A percentile compares a stretch with the other conserved stretches of the same genome.
Evolutionary conservation across 2,113 vertebrate species (phyloP).

Genomic region (Scytalopus superciliaris): DNA sequence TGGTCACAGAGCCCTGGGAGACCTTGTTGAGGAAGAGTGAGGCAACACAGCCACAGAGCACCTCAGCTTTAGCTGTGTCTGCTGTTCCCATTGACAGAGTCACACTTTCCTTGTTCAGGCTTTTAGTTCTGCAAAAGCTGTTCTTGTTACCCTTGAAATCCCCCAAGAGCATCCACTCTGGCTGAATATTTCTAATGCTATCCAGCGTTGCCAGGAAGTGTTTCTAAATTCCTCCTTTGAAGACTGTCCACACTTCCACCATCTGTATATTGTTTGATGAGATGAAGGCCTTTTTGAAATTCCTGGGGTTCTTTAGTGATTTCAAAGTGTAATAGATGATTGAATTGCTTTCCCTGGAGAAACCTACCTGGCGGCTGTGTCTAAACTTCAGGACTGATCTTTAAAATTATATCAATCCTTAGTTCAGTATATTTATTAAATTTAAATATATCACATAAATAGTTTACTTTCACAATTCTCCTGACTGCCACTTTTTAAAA

Average conservation of each 20-base stretch:
- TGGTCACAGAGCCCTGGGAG: background rate
- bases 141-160: background rate
- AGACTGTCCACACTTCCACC: background rate
- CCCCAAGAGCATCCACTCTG: background rate
- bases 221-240: background rate
- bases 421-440: background rate
- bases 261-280: background rate
- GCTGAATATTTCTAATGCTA: background rate
- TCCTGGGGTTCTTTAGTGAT: background rate
- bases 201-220: background rate
- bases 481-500: background rate
- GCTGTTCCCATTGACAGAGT: background rate
- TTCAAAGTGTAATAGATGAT: background rate
- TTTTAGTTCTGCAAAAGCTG: background rate
- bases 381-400: background rate
- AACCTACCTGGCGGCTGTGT: background rate
- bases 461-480: background rate
- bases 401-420: background rate
- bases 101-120: background rate
- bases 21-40: background rate
- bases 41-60: fast-evolving
- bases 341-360: background rate
- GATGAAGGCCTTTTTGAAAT: background rate
- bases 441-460: background rate
- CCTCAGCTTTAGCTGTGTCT: background rate